Percentiles rank a stretch among this genome's conserved stretches.
Evolutionary conservation across 35 echinoderm and acorn worm genomes (phyloP).

Genomic region (Nesometra sesokonis): DNA sequence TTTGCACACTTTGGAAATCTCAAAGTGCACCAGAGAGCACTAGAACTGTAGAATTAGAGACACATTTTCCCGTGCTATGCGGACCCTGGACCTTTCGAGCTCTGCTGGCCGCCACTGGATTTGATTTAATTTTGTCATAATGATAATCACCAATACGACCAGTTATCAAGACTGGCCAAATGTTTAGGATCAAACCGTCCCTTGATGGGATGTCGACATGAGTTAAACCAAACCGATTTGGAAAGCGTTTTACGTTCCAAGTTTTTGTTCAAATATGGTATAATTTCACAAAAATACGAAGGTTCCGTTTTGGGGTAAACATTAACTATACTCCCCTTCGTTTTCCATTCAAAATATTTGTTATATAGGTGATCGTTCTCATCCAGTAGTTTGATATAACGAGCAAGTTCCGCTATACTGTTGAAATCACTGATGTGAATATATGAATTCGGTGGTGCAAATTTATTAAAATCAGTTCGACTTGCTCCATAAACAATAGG

Average conservation of each 20-base stretch:
- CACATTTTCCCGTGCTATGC: no score
- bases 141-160: background rate
- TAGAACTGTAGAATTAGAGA: no score
- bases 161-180: slow-evolving; percentile 10
- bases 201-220: slow-evolving; percentile 30
- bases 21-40: no score
- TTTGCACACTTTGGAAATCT: no score
- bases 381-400: slow-evolving; percentile 41
- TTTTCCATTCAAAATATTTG: slow-evolving; percentile 53
- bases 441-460: slow-evolving; percentile 62
- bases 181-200: slow-evolving; percentile 32
- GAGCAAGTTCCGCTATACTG: slow-evolving; percentile 34
- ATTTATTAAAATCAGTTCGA: slow-evolving; percentile 38
- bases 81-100: no score
- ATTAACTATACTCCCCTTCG: slow-evolving; percentile 5
- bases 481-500: slow-evolving; percentile 59
- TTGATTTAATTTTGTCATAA: no score
- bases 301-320: slow-evolving; percentile 55
- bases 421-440: slow-evolving; percentile 75
- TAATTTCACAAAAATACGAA: slow-evolving; percentile 58
- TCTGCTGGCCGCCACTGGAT: no score
- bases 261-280: slow-evolving; percentile 22
- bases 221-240: slow-evolving; percentile 54
- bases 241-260: background rate
- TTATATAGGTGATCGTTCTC: slow-evolving; percentile 46